Evolutionary conservation across 1,140 invertebrate genomes (phyloP), one percentile per base, ranked within the genome.

Genomic region (Drosophila miranda): DNA sequence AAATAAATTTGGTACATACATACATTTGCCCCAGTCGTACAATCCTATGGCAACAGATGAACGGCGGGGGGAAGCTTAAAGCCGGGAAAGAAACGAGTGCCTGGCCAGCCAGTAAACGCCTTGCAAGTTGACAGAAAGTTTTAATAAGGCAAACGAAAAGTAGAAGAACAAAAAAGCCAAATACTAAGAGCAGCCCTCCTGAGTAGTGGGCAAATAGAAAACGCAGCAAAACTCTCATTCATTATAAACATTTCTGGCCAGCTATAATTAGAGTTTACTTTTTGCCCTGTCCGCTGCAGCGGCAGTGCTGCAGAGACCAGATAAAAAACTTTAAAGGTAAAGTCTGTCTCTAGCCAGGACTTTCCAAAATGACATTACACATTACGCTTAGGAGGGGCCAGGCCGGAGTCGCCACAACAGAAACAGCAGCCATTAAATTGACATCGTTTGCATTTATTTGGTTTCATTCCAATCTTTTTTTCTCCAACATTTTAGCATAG

Each of bases 201-300:
- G 30, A 50, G 64, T 55, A 67, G 34, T 49, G 60, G 28, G 19
- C 43, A 52, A 49, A 61, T 38, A 70, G 49, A 56, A 54, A 71
- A 50, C 67, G 42, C 56, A 62, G 43, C 61, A 43, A 63, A 44
- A 38, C 28, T 48, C 34, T 60, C 77, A 77, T 86, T 84, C 81
- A 84, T 84, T 84, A 84, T 77, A 13, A 62, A 75, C 70, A 48
- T 75, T 76, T 75, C 80, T 67, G 80, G 34, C 76, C 69, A 81
- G 77, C 82, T 84, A 11, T 84, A 84, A 84, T 84, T 84, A 86
- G 86, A 84, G 81, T 86, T 84, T 86, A 84, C 81, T 86, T 86
- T 86, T 60, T 13, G 46, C 73, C 54, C 77, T 84, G 81, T 84
- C 81, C 81, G 57, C 46, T 84, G 80, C 80, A 83, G 79, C 19